Conservation (phyloP, 2,797 vertebrate species). For the Hylomyscus alleni region DNA sequence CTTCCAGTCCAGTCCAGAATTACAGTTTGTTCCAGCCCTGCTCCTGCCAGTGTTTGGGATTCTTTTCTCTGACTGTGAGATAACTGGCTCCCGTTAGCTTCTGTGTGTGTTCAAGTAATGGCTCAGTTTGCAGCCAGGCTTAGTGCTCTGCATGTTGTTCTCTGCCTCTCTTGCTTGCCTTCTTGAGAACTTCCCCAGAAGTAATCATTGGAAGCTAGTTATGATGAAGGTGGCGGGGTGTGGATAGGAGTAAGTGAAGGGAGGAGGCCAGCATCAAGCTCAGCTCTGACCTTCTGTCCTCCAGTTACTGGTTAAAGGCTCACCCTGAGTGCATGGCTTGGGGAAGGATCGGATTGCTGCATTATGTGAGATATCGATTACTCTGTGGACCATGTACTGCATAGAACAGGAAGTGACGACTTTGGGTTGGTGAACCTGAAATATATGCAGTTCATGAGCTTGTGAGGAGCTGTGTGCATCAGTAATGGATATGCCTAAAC, state of each 20-base stretch:
- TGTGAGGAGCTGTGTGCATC: background rate
- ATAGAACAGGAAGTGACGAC: slow-evolving; percentile 24
- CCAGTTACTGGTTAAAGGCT: background rate
- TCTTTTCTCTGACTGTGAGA: slow-evolving; percentile 45
- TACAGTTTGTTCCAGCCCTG: slow-evolving; percentile 13
- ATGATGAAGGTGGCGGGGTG: background rate
- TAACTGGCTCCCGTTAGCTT: background rate
- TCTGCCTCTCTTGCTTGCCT: background rate
- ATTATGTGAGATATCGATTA: background rate
- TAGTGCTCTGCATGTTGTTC: background rate
- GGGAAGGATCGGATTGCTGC: background rate
- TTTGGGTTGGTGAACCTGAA: background rate
- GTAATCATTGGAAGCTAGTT: background rate
- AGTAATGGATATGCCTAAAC: background rate
- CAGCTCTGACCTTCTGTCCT: background rate
- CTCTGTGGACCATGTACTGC: background rate
- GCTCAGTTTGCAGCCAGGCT: slow-evolving; percentile 8
- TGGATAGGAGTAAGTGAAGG: background rate
- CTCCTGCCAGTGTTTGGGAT: background rate
- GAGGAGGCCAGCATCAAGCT: background rate
- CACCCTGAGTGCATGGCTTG: background rate
- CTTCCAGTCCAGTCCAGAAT: background rate
- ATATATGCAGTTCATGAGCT: background rate
- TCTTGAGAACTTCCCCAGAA: background rate
- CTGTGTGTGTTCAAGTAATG: background rate